Evolutionary conservation across 2,888 invertebrate genomes (phyloP).

Genomic region (Cremastinae sp.): DNA sequence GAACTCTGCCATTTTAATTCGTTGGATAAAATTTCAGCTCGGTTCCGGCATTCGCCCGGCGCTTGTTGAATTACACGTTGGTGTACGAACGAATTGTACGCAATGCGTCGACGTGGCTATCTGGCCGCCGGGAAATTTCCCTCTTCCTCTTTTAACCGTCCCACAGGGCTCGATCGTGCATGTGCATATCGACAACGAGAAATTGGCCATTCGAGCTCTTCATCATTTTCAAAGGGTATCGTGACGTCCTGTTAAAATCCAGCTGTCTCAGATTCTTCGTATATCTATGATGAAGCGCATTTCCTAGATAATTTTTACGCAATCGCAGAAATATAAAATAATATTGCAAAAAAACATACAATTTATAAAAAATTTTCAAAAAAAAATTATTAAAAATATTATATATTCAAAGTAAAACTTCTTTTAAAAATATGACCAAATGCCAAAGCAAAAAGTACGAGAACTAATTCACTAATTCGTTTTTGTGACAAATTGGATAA

Average conservation of each 20-base stretch:
- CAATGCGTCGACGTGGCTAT: slow-evolving; percentile 51
- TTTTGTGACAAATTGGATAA: too few species aligned
- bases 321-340: too few species aligned
- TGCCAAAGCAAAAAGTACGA: too few species aligned
- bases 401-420: too few species aligned
- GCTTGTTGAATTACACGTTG: slow-evolving; percentile 49
- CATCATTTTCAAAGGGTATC: slow-evolving; percentile 62
- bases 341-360: too few species aligned
- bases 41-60: slow-evolving; percentile 56
- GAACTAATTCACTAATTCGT: too few species aligned
- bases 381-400: too few species aligned
- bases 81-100: slow-evolving; percentile 66
- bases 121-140: slow-evolving; percentile 20
- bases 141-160: slow-evolving; percentile 9
- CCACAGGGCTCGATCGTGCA: neutral
- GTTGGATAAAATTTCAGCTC: slow-evolving; percentile 66
- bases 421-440: too few species aligned
- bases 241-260: slow-evolving; percentile 49
- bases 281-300: neutral
- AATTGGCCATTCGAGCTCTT: slow-evolving; percentile 46
- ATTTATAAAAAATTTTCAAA: too few species aligned
- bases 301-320: too few species aligned
- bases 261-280: slow-evolving; percentile 22
- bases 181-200: slow-evolving; percentile 17
- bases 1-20: slow-evolving; percentile 70